A percentile compares a stretch with the other conserved stretches of the same genome.
Evolutionary conservation across 2,113 vertebrate species (phyloP).

Genomic region (Copsychus sechellarum): DNA sequence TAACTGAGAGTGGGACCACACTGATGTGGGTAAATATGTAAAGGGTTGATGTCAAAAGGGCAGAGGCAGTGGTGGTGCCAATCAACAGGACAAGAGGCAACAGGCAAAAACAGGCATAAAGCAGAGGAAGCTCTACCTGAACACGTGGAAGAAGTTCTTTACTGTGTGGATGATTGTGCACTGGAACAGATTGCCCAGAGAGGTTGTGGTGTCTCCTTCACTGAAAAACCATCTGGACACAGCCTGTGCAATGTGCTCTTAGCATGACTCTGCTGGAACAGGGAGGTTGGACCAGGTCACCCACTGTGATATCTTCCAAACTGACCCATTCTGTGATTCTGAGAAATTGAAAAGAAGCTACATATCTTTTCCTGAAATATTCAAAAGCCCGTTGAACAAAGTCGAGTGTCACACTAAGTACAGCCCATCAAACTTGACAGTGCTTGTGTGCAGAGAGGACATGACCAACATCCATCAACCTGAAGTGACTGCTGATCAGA

Average conservation of each 20-base stretch:
- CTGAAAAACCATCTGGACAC: background rate
- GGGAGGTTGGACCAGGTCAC: background rate
- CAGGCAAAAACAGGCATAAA: background rate
- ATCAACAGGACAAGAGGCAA: background rate
- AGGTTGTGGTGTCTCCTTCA: background rate
- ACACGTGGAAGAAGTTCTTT: background rate
- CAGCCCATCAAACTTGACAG: rapidly evolving
- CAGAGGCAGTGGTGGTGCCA: background rate
- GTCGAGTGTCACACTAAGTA: background rate
- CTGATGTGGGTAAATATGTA: background rate
- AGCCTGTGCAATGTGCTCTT: background rate
- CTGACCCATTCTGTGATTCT: background rate
- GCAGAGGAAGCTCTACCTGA: background rate
- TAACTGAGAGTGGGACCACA: background rate
- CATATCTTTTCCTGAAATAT: background rate
- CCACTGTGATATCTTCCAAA: background rate
- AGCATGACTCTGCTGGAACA: background rate
- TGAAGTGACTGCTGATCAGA: rapidly evolving
- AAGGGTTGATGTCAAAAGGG: background rate
- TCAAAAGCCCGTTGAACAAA: rapidly evolving
- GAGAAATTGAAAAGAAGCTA: background rate
- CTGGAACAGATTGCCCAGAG: background rate
- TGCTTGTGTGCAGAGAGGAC: rapidly evolving
- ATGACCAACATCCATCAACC: background rate
- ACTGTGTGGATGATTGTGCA: too few relatives aligned